Conservation (phyloP, 2,797 vertebrate species). For the Propithecus deckenii region DNA sequence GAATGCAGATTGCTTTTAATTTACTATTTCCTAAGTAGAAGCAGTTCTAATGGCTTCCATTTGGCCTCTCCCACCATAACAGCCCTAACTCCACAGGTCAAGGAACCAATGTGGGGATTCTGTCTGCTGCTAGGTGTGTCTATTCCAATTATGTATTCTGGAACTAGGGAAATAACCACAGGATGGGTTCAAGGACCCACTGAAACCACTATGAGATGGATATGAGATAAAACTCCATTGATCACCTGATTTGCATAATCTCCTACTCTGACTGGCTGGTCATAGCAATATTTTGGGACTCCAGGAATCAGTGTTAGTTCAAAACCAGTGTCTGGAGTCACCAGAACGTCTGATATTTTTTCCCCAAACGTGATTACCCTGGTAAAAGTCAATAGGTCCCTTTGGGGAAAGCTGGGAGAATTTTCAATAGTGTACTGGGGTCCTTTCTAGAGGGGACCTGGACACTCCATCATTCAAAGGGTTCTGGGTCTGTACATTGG, state of each 20-base stretch:
- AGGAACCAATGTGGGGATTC: not conserved
- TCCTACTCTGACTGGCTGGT: not conserved
- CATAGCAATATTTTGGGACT: not conserved
- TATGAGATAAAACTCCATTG: not conserved
- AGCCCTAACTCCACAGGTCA: not conserved
- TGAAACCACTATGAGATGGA: not conserved
- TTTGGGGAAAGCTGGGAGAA: not conserved
- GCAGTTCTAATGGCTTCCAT: not conserved
- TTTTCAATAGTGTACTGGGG: not conserved
- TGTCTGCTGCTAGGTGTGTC: not conserved
- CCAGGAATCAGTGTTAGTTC: not conserved
- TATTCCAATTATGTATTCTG: not conserved
- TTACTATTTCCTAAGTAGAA: not conserved
- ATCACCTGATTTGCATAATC: not conserved
- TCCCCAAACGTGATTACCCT: not conserved
- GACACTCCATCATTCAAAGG: not conserved
- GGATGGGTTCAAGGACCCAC: not conserved
- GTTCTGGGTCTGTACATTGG: not conserved
- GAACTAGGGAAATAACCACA: not conserved
- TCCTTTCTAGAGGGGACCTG: not conserved
- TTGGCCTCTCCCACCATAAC: not conserved
- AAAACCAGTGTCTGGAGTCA: not conserved
- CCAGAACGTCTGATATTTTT: not conserved
- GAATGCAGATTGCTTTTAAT: not conserved
- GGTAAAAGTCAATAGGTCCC: not conserved